phyloP scores from a whole-genome alignment of 2,113 vertebrate genomes.

The Indicator maculatus region DNA sequence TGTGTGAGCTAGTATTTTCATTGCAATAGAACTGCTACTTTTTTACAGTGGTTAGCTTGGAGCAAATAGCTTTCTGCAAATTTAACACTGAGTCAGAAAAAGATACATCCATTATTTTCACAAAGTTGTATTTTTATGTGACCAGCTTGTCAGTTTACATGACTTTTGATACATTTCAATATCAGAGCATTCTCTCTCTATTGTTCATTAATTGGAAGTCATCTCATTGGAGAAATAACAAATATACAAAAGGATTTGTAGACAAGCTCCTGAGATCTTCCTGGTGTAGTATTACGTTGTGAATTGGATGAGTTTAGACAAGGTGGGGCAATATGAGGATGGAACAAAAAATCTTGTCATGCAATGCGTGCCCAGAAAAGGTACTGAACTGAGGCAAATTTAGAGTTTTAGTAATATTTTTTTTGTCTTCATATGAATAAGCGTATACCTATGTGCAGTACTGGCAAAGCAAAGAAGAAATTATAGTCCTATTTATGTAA shows the following conservation, averaged over 20 bases:
- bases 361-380: not conserved
- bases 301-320: not conserved
- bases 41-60: not conserved
- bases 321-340: rapidly evolving
- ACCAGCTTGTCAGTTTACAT: not conserved
- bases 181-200: not conserved
- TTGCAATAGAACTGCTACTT: not conserved
- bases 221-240: not conserved
- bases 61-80: not conserved
- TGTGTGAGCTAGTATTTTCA: not conserved
- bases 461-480: not conserved
- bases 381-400: not conserved
- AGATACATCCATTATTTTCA: not conserved
- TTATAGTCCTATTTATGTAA: not conserved
- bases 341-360: not conserved
- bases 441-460: not conserved
- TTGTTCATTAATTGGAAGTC: not conserved
- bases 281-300: not conserved
- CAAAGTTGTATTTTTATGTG: not conserved
- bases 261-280: not conserved
- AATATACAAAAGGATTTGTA: not conserved
- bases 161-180: not conserved
- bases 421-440: not conserved
- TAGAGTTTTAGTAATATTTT: not conserved
- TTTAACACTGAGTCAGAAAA: not conserved